Evolutionary conservation across 2,888 invertebrate genomes (phyloP).

Genomic region (Esperia sulphurella): DNA sequence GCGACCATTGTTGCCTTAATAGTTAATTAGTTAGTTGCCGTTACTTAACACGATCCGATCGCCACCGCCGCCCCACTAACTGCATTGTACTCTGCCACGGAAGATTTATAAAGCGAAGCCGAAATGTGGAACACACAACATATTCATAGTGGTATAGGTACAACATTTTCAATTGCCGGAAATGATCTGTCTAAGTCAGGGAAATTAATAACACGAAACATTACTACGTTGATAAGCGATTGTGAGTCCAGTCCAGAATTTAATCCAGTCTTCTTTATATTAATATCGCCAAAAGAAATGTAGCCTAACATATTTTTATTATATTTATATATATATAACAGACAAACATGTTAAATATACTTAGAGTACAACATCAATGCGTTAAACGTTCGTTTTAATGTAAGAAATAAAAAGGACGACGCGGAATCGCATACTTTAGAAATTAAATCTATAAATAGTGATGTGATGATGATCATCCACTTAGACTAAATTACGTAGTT

Average conservation of each 20-base stretch:
- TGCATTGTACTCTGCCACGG: slow-evolving; percentile 33
- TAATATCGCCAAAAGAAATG: too few relatives aligned
- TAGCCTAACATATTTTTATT: too few relatives aligned
- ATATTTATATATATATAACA: too few relatives aligned
- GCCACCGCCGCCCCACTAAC: slow-evolving; percentile 46
- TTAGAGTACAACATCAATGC: neutral
- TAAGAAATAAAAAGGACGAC: slow-evolving; percentile 34
- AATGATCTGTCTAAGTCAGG: neutral
- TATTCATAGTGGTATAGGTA: slow-evolving; percentile 1
- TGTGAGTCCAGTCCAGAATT: too few relatives aligned
- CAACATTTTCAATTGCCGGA: neutral
- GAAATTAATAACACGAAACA: neutral
- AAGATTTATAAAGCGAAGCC: slow-evolving; percentile 33
- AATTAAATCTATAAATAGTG: slow-evolving; percentile 38
- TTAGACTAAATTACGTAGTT: slow-evolving; percentile 15
- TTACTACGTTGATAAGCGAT: neutral
- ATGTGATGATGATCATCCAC: slow-evolving; percentile 26
- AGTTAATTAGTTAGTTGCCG: slow-evolving; percentile 74
- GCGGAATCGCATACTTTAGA: slow-evolving; percentile 43
- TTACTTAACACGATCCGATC: slow-evolving; percentile 64
- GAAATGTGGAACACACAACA: slow-evolving; percentile 36
- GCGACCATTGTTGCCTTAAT: slow-evolving; percentile 71
- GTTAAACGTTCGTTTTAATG: neutral
- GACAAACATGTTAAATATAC: neutral
- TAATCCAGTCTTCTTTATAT: too few relatives aligned